Percentiles rank a stretch among this genome's conserved stretches.
phyloP scores from a whole-genome alignment of 2,113 vertebrate species.

The Oreochromis tanganicae region DNA sequence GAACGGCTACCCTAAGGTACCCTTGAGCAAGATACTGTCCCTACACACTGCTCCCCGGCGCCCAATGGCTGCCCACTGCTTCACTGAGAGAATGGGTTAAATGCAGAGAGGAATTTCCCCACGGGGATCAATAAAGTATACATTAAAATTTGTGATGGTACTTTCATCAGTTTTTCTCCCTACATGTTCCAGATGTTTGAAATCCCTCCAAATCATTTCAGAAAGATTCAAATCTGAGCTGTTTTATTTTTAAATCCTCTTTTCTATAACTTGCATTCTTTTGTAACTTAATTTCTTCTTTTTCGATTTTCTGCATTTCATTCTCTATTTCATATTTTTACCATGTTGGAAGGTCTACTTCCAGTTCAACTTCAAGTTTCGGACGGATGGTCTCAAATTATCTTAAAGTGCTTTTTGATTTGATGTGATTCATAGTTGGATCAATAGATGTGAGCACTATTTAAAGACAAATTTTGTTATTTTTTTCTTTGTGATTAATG shows the following conservation, averaged over 20 bases:
- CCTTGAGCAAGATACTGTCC: neutral
- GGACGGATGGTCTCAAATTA: accelerated
- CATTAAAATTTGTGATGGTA: neutral
- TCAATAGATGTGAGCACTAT: neutral
- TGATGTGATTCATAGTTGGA: neutral
- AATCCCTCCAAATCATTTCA: neutral
- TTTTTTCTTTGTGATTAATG: neutral
- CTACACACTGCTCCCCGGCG: accelerated
- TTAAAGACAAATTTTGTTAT: neutral
- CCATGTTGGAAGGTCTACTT: neutral
- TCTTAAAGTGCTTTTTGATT: neutral
- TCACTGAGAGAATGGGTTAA: neutral
- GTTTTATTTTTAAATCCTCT: neutral
- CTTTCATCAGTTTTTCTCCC: neutral
- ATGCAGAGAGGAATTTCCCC: neutral
- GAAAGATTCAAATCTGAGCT: neutral
- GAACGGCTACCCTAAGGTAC: neutral
- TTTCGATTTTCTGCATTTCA: neutral
- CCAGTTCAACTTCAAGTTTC: neutral
- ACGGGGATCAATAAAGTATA: neutral
- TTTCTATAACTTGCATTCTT: neutral
- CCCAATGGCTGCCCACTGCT: neutral
- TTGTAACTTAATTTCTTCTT: neutral
- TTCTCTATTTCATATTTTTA: neutral
- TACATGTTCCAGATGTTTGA: neutral